Percentiles rank a stretch among this genome's conserved stretches.
Evolutionary conservation across 2,113 vertebrate genomes (phyloP).

Genomic region (Corythoichthys intestinalis): DNA sequence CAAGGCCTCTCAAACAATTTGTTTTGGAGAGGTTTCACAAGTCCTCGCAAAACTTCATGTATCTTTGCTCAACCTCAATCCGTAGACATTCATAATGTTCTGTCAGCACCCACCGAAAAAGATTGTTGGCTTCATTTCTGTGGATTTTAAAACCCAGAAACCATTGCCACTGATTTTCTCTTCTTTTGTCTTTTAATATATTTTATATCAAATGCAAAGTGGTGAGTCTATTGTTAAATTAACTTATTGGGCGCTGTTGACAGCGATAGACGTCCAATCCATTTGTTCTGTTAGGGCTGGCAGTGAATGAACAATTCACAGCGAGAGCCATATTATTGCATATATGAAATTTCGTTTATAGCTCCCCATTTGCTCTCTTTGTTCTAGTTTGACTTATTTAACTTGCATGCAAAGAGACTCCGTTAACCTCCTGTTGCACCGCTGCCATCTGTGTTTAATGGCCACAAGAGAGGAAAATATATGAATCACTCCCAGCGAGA

Average conservation of each 20-base stretch:
- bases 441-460: slow-evolving; percentile 61
- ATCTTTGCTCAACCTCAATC: not conserved
- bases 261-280: too few relatives aligned
- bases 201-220: too few relatives aligned
- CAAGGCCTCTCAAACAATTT: slow-evolving; percentile 13
- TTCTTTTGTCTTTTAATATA: too few relatives aligned
- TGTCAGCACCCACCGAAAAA: too few relatives aligned
- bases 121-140: too few relatives aligned
- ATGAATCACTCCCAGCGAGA: slow-evolving; percentile 67
- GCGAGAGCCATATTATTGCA: not conserved
- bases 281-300: too few relatives aligned
- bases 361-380: not conserved
- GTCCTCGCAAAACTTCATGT: not conserved
- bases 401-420: not conserved
- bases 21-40: not conserved
- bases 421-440: slow-evolving; percentile 15
- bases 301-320: too few relatives aligned
- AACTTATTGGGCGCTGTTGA: too few relatives aligned
- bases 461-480: slow-evolving; percentile 78
- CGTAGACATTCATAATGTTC: not conserved
- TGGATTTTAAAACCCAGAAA: too few relatives aligned
- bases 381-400: slow-evolving; percentile 26
- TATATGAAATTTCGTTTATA: not conserved
- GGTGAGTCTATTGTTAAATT: too few relatives aligned
- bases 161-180: too few relatives aligned